Evolutionary conservation across 2,888 invertebrate species (phyloP), one percentile per base, ranked within the genome.

Genomic region (Coenonympha glycerion): DNA sequence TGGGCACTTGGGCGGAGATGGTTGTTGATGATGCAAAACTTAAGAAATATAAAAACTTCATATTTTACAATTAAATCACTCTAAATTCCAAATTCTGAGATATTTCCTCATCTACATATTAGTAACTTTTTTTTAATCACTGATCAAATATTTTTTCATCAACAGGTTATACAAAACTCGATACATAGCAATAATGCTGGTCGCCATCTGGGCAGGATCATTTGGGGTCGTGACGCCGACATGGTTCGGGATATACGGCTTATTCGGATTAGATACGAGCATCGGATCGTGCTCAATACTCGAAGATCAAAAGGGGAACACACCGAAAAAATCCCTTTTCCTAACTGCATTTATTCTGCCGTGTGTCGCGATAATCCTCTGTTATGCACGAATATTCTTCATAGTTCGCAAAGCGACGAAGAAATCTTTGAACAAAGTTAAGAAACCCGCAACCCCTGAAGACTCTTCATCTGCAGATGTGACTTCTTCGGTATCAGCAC

Each of bases 231-330:
- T 95, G 37, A 81, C 92, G 41, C 91, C 93, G 1, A 94, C 94
- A 0, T 91, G 93, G 88, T 79, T 92, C 30, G 93, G 91, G 34
- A 79, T 87, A 31, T 95, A 94, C 94, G 95, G 95, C 1, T 87
- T 89, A 44, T 95, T 95, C 64, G 95, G 94, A 1, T 83, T 95
- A 55, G 93, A 95, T 66, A 81, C 80, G 0, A 77, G 79, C 16
- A 91, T 94, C 44, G 93, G 94, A 1, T 94, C 94, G 6, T 95
- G 95, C 68, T 92, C 94, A 24, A 94, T 95, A 62, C 80, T 93
- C 1, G 90, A 89, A 0, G 93, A 93, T 66, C 70, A 84, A 28
- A 79, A 91, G 62, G 88, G 90, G 53, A 89, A 91, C 39, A 90
- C 93, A 40, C 92, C 95, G 2, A 97, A 94, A 73, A 92, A 90